phyloP scores from a whole-genome alignment of 2,888 invertebrate genomes.

The Papilio elwesi region DNA sequence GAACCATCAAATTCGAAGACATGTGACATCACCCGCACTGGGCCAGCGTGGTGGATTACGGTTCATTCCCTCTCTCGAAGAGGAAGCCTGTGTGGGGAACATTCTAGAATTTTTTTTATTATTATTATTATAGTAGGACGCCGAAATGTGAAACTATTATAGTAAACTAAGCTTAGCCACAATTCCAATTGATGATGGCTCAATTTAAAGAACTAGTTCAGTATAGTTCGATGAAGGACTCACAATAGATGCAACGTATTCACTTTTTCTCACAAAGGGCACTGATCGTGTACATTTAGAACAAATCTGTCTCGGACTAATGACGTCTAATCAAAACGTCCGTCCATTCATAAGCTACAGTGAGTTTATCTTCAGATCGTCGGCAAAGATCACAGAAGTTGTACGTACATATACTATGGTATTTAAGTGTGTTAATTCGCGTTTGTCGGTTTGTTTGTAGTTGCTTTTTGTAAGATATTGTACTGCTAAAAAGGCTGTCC shows the following conservation, averaged over 20 bases:
- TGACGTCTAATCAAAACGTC: conserved; percentile 18
- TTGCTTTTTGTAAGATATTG: background rate
- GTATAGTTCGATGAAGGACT: background rate
- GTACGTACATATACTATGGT: background rate
- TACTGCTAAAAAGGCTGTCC: conserved; percentile 6
- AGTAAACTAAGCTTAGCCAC: too few species aligned
- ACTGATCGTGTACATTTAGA: conserved; percentile 15
- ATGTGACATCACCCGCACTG: too few species aligned
- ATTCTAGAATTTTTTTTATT: too few species aligned
- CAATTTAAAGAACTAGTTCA: background rate
- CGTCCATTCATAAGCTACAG: conserved; percentile 20
- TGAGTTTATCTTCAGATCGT: conserved; percentile 17
- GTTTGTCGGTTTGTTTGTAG: background rate
- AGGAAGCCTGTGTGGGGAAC: too few species aligned
- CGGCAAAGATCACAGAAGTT: conserved; percentile 23
- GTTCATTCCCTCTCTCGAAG: too few species aligned
- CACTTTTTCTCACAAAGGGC: conserved; percentile 1
- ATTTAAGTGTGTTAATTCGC: conserved; percentile 1
- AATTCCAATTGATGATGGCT: too few species aligned
- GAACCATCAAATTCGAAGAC: too few species aligned
- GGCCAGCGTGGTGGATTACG: too few species aligned
- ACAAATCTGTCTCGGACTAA: conserved; percentile 11
- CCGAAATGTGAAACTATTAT: too few species aligned
- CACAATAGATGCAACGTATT: background rate
- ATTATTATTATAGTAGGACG: too few species aligned